phyloP scores from a whole-genome alignment of 2,797 vertebrate species.

The Merluccius polli region DNA sequence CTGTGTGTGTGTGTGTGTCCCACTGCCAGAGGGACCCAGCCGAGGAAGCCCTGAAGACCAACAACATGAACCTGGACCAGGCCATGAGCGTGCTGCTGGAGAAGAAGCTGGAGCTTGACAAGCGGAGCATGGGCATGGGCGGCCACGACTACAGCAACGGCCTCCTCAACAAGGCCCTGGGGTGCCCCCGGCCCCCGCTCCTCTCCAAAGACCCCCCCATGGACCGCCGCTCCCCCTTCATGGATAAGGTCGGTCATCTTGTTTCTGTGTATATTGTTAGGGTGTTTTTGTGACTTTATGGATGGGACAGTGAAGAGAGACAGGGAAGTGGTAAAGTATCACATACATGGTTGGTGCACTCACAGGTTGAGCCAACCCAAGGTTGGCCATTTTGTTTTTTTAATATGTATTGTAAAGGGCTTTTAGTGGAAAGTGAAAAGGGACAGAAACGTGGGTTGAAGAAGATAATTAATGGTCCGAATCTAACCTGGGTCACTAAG shows the following conservation, averaged over 20 bases:
- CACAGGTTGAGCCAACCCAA: too few relatives aligned
- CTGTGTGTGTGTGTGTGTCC: slow-evolving; percentile 8
- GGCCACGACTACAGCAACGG: slow-evolving; percentile 90
- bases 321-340: background rate
- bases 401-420: too few relatives aligned
- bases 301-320: background rate
- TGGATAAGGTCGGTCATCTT: slow-evolving; percentile 83
- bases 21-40: slow-evolving; percentile 90
- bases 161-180: slow-evolving; percentile 86
- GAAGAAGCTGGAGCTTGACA: slow-evolving; percentile 98
- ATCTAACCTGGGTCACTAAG: too few relatives aligned
- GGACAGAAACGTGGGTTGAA: too few relatives aligned
- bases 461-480: too few relatives aligned
- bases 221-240: slow-evolving; percentile 88
- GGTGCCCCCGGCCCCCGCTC: slow-evolving; percentile 86
- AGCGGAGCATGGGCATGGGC: slow-evolving; percentile 90
- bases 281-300: background rate
- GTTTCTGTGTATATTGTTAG: background rate
- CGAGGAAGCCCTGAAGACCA: slow-evolving; percentile 97
- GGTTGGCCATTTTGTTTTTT: too few relatives aligned
- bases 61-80: slow-evolving; percentile 98
- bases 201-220: slow-evolving; percentile 95
- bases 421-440: too few relatives aligned
- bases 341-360: too few relatives aligned
- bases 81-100: slow-evolving; percentile 99